Percentiles rank a stretch among this genome's conserved stretches.
Evolutionary conservation across 2,113 vertebrate species (phyloP).

Genomic region (Rousettus leschenaultii): DNA sequence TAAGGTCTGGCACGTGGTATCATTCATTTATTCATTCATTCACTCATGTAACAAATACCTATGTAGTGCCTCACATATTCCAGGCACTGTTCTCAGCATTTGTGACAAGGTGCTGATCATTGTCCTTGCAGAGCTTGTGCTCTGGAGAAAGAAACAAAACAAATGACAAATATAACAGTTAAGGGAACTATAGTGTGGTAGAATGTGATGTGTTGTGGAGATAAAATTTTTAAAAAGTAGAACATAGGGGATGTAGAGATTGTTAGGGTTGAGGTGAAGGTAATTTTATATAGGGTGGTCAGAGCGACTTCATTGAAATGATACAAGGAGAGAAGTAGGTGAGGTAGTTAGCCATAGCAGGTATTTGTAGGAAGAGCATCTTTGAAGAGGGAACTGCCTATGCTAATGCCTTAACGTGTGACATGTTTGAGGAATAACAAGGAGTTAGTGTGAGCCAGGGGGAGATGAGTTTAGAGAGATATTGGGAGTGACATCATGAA

Average conservation of each 20-base stretch:
- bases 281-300: neutral
- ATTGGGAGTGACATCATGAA: neutral
- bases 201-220: neutral
- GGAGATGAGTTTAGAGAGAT: neutral
- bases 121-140: neutral
- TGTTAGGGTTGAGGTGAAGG: neutral
- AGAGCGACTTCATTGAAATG: neutral
- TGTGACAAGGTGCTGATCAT: neutral
- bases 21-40: neutral
- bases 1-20: neutral
- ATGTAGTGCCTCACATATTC: neutral
- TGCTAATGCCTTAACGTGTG: neutral
- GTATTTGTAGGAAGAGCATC: neutral
- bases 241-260: neutral
- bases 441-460: neutral
- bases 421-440: neutral
- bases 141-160: neutral
- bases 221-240: neutral
- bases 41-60: neutral
- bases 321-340: neutral
- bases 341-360: neutral
- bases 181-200: neutral
- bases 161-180: neutral
- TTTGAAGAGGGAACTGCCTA: neutral
- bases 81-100: neutral